phyloP scores from a whole-genome alignment of 1,140 invertebrate genomes.

The Penaeus indicus region DNA sequence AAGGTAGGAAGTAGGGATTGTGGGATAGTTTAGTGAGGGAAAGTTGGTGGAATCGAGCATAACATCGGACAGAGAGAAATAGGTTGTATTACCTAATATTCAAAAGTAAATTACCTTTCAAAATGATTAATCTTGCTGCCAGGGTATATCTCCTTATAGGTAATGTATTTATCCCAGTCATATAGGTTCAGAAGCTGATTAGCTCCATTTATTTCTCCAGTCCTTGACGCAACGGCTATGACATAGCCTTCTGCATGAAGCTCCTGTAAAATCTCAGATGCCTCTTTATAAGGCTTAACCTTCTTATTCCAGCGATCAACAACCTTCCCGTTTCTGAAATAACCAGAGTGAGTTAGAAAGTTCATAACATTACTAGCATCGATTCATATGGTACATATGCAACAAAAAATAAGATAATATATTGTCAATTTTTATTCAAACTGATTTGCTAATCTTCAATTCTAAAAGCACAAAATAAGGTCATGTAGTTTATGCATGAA shows the following conservation, averaged over 20 bases:
- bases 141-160: conserved; percentile 82
- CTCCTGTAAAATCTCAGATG: conserved; percentile 76
- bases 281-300: conserved; percentile 76
- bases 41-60: not conserved
- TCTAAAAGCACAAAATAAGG: no score
- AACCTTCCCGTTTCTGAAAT: conserved; percentile 72
- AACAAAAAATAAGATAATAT: not conserved
- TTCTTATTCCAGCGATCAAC: conserved; percentile 73
- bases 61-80: not conserved
- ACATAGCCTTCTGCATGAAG: conserved; percentile 75
- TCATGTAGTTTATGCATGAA: no score
- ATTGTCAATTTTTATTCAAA: no score
- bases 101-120: conserved; percentile 73
- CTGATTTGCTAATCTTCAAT: no score
- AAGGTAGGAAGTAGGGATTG: no score
- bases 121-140: conserved; percentile 81
- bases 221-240: conserved; percentile 79
- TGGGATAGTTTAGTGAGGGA: no score
- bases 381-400: not conserved
- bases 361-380: not conserved
- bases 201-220: conserved; percentile 77
- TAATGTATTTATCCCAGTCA: conserved; percentile 80
- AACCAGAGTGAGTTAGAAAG: not conserved
- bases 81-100: not conserved
- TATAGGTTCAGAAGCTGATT: conserved; percentile 78